Base-by-base conservation (phyloP, 2,888 invertebrate species). In the Chalcis sispes region DNA sequence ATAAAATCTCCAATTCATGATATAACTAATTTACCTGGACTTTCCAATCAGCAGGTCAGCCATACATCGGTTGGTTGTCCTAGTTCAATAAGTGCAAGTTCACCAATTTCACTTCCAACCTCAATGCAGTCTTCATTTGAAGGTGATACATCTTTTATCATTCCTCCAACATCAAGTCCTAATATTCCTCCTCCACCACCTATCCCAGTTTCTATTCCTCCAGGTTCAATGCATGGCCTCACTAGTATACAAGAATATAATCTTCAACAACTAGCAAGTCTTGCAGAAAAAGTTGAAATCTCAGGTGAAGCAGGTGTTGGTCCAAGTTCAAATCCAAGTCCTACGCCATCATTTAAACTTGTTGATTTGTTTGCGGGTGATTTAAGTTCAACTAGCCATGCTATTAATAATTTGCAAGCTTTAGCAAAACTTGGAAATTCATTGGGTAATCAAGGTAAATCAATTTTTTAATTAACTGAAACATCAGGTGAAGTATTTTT, bases 331-430 rank as follows among this genome's bases (percentile, higher is more conserved):
- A 91, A 87, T 89, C 91, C 84, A 87, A 92, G 81, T 89, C 92
- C 84, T 87, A 92, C 93, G 77, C 91, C 90, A 78, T 91, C 93
- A 80, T 95, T 95, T 82, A 94, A 93, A 73, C 89, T 96, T 80
- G 94, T 94, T 7, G 95, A 96, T 87, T 90, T 96, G 72, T 91
- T 96, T 72, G 92, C 93, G 75, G 95, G 94, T 20, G 94, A 94
- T 84, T 88, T 92, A 3, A 92, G 90, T 82, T 92, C 92, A 0
- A 90, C 91, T 80, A 93, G 93, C 82, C 94, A 95, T 83, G 95
- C 96, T 13, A 93, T 95, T 83, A 95, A 95, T 89, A 97, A 97
- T 90, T 90, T 97, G 80, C 96, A 97, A 86, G 96, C 96, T 32
- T 92, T 97, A 76, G 96, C 96, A 75, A 97, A 97, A 89, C 91